phyloP scores from a whole-genome alignment of 2,113 vertebrate species.

The Hydrochoerus hydrochaeris region DNA sequence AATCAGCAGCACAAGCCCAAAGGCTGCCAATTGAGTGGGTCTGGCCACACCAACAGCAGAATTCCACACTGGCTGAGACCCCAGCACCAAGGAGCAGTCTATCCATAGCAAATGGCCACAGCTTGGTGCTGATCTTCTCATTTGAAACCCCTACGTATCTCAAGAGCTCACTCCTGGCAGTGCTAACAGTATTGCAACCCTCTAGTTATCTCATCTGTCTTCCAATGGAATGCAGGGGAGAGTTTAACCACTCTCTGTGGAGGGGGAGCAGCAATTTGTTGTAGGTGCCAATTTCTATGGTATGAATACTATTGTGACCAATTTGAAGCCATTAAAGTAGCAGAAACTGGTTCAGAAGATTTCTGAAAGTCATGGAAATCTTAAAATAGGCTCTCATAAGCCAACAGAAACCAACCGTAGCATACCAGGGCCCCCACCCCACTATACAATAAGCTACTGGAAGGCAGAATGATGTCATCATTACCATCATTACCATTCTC shows the following conservation, averaged over 20 bases:
- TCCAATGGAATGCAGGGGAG: neutral
- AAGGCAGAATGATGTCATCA: neutral
- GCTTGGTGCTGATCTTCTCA: neutral
- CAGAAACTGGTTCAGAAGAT: neutral
- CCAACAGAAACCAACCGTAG: neutral
- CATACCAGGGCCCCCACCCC: accelerated
- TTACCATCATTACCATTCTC: neutral
- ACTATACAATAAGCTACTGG: neutral
- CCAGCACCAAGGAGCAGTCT: too few relatives aligned
- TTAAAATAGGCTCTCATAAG: neutral
- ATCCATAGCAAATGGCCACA: neutral
- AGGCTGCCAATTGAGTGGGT: accelerated
- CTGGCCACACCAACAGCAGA: neutral
- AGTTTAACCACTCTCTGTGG: neutral
- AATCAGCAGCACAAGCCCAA: accelerated
- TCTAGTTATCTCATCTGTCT: neutral
- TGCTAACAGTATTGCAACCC: neutral
- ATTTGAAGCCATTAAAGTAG: neutral
- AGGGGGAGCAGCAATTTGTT: neutral
- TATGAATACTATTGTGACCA: neutral
- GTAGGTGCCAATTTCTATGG: neutral
- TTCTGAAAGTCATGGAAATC: neutral
- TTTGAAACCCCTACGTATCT: neutral
- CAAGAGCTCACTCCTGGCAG: neutral
- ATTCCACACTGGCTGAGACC: neutral